Evolutionary conservation across 2,888 invertebrate species (phyloP), one percentile per base, ranked within the genome.

Genomic region (Andrena haemorrhoa): DNA sequence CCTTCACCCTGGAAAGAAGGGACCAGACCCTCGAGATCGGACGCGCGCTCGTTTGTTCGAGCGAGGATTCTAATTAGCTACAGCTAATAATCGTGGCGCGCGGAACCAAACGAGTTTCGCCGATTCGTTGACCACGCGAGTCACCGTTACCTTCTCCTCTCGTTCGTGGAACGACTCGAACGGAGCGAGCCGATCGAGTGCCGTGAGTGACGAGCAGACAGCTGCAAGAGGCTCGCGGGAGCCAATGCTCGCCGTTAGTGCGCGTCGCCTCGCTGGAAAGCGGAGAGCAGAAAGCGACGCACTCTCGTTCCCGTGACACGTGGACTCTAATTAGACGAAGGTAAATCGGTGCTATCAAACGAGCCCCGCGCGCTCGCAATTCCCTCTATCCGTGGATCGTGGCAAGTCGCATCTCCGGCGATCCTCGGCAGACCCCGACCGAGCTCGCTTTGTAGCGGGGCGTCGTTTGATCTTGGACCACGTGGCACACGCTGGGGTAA

Each of bases 381-480:
- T 23, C 56, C 64, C 63, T 61, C 71, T 79, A 75, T 74, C 63
- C 56, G 53, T 66, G 23, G 72, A 80, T 69, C 56, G 31, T 41
- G 35, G 66, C 68, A 41, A 26, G 26, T 58, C 66, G 75, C 75
- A 75, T 84, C 74, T 56, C 73, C 63, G 66, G 65, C 83, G 87
- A 85, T 88, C 88, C 87, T 85, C 86, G 79, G 83, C 83, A 78
- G 87, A 79, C 78, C 78, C 81, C 82, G 68, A 72, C 83, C 82
- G 56, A 66, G 79, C 63, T 56, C 76, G 88, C 89, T 90, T 90
- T 90, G 89, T 89, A 87, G 84, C 85, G 86, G 88, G 72, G 83
- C 58, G 87, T 82, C 89, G 90, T 90, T 90, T 90, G 90, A 90
- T 90, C 88, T 90, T 85, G 79, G 88, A 89, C 81, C 89, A 89